Evolutionary conservation across 2,113 vertebrate genomes (phyloP), one percentile per base, ranked within the genome.

Genomic region (Thunnus maccoyii): DNA sequence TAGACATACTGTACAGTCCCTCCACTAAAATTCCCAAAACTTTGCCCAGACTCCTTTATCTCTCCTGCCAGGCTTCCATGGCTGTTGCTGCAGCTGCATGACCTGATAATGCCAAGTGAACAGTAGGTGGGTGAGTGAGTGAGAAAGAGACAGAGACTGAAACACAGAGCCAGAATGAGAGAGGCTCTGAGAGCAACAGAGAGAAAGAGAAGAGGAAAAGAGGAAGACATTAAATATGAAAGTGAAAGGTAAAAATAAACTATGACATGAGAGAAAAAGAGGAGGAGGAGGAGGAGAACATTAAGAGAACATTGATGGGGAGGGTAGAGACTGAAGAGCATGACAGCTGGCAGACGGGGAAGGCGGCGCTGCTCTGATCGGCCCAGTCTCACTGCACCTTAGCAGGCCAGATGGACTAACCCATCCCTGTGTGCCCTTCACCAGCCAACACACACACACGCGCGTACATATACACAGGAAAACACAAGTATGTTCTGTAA

Each of bases 341-440:
- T 56, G 76, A 86, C 91, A 92, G 84, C 84, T 92, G 91, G 89
- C 70, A 82, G 85, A 83, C 50, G 48, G 77, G 41, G 57, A 82
- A 73, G 65, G 66, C 1, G 15, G 62, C 12, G 47, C 64, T 80
- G 79, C 81, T 79, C 83, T 56, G 54, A 51, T 87, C 52, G 3
- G 57, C 73, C 67, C 25, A 63, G 82, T 83, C 83, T 92, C 88
- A 55, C 20, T 58, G 78, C 88, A 91, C 81, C 85, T 85, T 44
- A 71, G 79, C 74, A 41, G 69, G 70, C 82, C 88, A 92, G 91
- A 93, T 90, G 91, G 88, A 68, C 82, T 46, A 60, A 77, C 81
- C 78, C 85, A 67, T 47, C 74, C 68, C 76, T 77, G 72, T 76
- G 79, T 86, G 78, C 72, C 86, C 82, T 84, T 89, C 83, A 89